Evolutionary conservation across 2,797 vertebrate species (phyloP).

Genomic region (Leptatherina wallacei): DNA sequence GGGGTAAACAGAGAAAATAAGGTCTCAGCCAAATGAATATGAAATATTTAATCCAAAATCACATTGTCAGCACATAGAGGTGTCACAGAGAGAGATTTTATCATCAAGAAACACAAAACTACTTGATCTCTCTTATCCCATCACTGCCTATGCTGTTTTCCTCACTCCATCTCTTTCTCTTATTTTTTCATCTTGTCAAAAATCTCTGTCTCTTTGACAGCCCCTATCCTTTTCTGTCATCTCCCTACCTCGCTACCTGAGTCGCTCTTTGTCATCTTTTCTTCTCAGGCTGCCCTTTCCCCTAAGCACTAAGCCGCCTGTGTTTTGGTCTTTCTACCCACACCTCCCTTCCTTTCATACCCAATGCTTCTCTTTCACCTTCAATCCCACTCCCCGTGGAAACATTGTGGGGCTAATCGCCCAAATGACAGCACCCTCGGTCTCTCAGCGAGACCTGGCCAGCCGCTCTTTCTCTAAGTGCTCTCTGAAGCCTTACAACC

Average conservation of each 20-base stretch:
- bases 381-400: conserved; percentile 44
- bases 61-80: conserved; percentile 25
- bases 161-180: conserved; percentile 1
- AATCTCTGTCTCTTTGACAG: conserved; percentile 24
- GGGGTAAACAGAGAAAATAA: conserved; percentile 28
- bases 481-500: conserved; percentile 60
- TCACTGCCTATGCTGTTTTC: conserved; percentile 13
- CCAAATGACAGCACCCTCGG: conserved; percentile 56
- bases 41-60: conserved; percentile 28
- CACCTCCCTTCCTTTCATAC: neutral
- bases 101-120: conserved; percentile 25
- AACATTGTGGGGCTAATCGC: conserved; percentile 63
- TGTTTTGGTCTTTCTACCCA: conserved; percentile 20
- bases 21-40: conserved; percentile 52
- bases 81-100: conserved; percentile 23
- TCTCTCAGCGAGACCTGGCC: conserved; percentile 47
- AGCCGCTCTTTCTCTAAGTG: conserved; percentile 71
- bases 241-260: conserved; percentile 33
- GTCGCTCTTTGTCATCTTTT: conserved; percentile 39
- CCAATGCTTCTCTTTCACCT: conserved; percentile 42
- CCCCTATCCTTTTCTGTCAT: conserved; percentile 38
- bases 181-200: conserved; percentile 17
- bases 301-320: conserved; percentile 40
- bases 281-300: conserved; percentile 27
- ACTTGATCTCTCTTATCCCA: conserved; percentile 3